Percentiles rank a stretch among this genome's conserved stretches.
phyloP scores from a whole-genome alignment of 1,140 invertebrate species.

The Argopecten irradians region DNA sequence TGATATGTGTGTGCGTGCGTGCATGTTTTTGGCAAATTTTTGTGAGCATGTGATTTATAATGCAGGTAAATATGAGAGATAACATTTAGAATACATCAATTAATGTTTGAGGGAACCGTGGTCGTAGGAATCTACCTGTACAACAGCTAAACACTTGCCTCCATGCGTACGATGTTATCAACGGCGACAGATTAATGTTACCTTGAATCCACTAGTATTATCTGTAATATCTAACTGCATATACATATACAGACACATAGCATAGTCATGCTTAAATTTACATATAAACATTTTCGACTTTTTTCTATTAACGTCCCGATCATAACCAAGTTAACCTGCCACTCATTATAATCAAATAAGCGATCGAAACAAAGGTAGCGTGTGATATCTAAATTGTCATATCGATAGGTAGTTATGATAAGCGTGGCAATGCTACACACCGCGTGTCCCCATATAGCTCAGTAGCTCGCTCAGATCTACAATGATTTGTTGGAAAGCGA shows the following conservation, averaged over 20 bases:
- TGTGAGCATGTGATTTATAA: neutral
- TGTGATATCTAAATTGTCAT: conserved; percentile 3
- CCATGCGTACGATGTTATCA: neutral
- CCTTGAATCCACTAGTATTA: neutral
- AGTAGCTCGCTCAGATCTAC: neutral
- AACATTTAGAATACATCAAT: neutral
- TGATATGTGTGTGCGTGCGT: neutral
- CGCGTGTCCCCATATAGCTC: neutral
- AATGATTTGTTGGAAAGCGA: conserved; percentile 8
- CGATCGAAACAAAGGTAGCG: neutral
- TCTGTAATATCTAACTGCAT: conserved; percentile 3
- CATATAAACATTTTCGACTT: neutral
- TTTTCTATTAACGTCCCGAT: neutral
- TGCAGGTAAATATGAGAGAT: neutral
- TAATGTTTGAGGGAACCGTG: neutral
- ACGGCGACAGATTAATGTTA: neutral
- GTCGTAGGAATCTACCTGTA: neutral
- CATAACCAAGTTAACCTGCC: neutral
- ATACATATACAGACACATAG: neutral
- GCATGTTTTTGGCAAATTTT: neutral
- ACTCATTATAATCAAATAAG: conserved; percentile 4
- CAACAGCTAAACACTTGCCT: neutral
- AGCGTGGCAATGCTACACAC: neutral
- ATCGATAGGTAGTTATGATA: neutral
- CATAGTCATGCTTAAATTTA: neutral